A percentile compares a stretch with the other conserved stretches of the same genome.
These are phyloP conservation scores for Phaetusa simplex DNA, from an alignment of 2,113 vertebrate species.

Conservation along the genomic window DNA sequence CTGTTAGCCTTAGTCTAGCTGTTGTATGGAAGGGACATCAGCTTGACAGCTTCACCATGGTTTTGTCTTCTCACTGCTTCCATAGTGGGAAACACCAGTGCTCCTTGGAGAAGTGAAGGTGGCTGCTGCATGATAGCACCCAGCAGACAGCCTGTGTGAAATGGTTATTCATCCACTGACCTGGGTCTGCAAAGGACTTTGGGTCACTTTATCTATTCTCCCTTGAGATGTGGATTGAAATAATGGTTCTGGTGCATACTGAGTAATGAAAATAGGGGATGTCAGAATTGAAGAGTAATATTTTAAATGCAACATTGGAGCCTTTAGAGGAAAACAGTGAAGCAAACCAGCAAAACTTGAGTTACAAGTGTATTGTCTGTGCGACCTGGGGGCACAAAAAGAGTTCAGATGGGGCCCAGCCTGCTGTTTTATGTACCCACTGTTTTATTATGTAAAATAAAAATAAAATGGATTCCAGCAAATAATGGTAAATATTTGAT, in stretches of 20 bases:
- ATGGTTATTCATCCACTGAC: not conserved
- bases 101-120: not conserved
- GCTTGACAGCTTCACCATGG: not conserved
- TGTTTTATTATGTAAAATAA: constrained; percentile 67
- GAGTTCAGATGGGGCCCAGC: not conserved
- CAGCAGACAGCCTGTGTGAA: not conserved
- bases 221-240: not conserved
- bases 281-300: not conserved
- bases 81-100: not conserved
- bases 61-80: not conserved
- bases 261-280: not conserved
- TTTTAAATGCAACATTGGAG: not conserved
- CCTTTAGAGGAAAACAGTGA: not conserved
- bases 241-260: not conserved
- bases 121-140: not conserved
- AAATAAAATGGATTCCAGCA: constrained; percentile 68
- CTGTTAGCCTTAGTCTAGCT: not conserved
- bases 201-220: not conserved
- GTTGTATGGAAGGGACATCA: not conserved
- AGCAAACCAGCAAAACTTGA: not conserved
- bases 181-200: not conserved
- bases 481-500: constrained; percentile 81
- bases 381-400: not conserved
- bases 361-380: not conserved
- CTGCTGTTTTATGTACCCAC: constrained; percentile 16